Conservation (phyloP, 2,888 invertebrate species). For the Colletes collaris region DNA sequence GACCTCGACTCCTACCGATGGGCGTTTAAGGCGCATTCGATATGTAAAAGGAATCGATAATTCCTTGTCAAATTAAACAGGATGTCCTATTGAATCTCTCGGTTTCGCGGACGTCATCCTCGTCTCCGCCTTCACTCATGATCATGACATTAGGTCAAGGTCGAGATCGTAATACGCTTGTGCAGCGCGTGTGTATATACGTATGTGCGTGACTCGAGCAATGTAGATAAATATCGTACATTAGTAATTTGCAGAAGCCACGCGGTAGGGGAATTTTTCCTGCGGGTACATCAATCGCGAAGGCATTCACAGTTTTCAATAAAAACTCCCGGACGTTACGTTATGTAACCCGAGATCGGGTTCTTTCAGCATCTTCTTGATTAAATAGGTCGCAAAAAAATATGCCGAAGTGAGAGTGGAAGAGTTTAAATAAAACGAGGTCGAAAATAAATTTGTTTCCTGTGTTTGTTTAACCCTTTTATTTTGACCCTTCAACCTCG, state of each 20-base stretch:
- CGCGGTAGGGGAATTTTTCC: conserved; percentile 19
- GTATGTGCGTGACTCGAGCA: conserved; percentile 66
- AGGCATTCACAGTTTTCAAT: conserved; percentile 45
- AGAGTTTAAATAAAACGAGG: conserved; percentile 66
- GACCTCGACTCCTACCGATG: conserved; percentile 33
- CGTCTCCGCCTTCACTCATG: conserved; percentile 35
- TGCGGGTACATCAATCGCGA: conserved; percentile 30
- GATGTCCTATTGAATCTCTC: conserved; percentile 24
- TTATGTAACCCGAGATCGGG: conserved; percentile 34
- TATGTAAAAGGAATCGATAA: conserved; percentile 27
- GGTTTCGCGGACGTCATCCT: conserved; percentile 39
- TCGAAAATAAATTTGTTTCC: conserved; percentile 48
- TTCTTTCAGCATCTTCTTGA: conserved; percentile 56
- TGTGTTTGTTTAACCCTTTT: conserved; percentile 12
- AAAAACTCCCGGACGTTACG: conserved; percentile 44
- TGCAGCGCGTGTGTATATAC: conserved; percentile 64
- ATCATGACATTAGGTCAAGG: conserved; percentile 42
- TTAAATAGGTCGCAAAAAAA: conserved; percentile 52
- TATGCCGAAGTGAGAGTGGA: conserved; percentile 53
- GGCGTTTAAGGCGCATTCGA: conserved; percentile 32
- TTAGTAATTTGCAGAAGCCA: conserved; percentile 61
- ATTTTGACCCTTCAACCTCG: conserved; percentile 1
- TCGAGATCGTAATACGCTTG: conserved; percentile 52
- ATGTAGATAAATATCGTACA: conserved; percentile 70
- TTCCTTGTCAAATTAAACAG: conserved; percentile 32